Base-by-base conservation (phyloP, 2,797 vertebrate genomes). In the Loris lydekkerianus region DNA sequence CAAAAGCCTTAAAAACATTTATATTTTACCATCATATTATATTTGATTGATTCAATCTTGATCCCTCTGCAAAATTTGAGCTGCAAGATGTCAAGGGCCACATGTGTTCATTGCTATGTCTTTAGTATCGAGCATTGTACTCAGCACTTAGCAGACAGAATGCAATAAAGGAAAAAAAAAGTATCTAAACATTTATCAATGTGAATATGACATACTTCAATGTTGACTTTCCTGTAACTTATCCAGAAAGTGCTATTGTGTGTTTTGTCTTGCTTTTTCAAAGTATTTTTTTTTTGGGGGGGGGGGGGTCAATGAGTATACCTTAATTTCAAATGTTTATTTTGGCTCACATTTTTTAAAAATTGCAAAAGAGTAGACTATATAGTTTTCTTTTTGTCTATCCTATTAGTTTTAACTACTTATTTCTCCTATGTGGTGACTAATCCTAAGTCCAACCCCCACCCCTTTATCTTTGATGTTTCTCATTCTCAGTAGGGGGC, bases 401-500 rank as follows among this genome's bases (percentile, higher is more conserved):
- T 69, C 27, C 76, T 77, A 56, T 40, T 77, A 87, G 89, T 67
- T 85, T 78, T 46, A 93, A 14, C 15, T 53, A 87, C 34, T 73
- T 85, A 82, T 83, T 96, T 96, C 80, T 94, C 84, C 43, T 82
- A 75, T 37, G 56, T 67, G 43, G 58, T 34, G 76, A 93, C 37
- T 82, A 80, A 77, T 81, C 72, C 43, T 77, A 40, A 60, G 15
- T 65, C 61, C 61, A 46, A 34, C 9, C 58, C 73, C 27, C 3
- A 53, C 25, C 40, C 56, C 67, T 80, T 95, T n/a, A 87, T 96
- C 73, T 93, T 81, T 82, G 89, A 91, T 94, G 73, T 63, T 89
- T 89, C 89, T 92, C 76, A 61, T 78, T 89, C 76, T 91, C 58
- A 60, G 72, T 87, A 86, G 63, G 87, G 65, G 10, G 76, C 91